Percentiles rank a stretch among this genome's conserved stretches.
Conservation (phyloP, 2,113 vertebrate species). For the Andinoacara biseriatus region DNA sequence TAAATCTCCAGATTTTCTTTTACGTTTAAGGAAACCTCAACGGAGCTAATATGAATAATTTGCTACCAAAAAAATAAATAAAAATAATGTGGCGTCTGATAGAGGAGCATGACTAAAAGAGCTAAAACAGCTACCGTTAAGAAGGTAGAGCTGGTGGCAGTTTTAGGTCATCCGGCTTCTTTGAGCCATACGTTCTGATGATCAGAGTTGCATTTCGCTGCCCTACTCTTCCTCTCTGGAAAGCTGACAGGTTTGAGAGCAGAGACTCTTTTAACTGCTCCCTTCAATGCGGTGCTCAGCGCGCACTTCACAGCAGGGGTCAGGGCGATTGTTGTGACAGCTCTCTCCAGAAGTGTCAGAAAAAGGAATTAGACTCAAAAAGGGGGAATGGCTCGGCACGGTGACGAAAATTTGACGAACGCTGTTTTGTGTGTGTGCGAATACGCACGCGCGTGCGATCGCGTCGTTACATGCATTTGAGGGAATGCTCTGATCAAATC, state of each 20-base stretch:
- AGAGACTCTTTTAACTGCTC: conserved; percentile 62
- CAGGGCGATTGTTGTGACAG: conserved; percentile 79
- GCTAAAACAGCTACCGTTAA: conserved; percentile 8
- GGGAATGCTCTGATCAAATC: neutral
- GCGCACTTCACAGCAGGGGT: conserved; percentile 66
- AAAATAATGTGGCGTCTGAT: neutral
- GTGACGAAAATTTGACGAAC: conserved; percentile 52
- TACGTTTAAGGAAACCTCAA: neutral
- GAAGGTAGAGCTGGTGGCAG: conserved; percentile 61
- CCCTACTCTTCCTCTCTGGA: conserved; percentile 28
- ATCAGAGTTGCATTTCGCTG: conserved; percentile 48
- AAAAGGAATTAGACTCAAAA: conserved; percentile 61
- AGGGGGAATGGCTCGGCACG: conserved; percentile 33
- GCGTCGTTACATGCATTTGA: neutral
- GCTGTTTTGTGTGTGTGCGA: conserved; percentile 3
- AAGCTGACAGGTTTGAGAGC: conserved; percentile 62
- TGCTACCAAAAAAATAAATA: neutral
- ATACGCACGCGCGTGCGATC: neutral
- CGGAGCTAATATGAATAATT: conserved; percentile 2
- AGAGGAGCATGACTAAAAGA: conserved; percentile 1
- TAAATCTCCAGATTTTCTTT: neutral
- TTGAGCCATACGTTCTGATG: conserved; percentile 44
- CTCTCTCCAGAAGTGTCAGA: conserved; percentile 65
- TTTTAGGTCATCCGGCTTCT: conserved; percentile 68
- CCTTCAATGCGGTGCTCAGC: conserved; percentile 63